A percentile compares a stretch with the other conserved stretches of the same genome.
Conservation (phyloP, 2,113 vertebrate genomes). For the Emydocephalus ijimae region DNA sequence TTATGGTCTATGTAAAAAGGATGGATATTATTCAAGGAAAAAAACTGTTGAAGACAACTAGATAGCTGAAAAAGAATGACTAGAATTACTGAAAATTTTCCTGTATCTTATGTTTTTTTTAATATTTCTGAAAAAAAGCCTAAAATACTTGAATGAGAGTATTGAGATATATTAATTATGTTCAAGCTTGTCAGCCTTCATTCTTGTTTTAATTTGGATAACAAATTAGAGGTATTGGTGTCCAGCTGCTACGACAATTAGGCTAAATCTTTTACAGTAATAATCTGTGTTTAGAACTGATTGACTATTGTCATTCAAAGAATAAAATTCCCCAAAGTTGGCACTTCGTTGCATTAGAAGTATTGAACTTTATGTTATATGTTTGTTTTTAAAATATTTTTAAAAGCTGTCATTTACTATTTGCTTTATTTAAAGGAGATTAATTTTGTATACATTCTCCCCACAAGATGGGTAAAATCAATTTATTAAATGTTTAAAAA, state of each 20-base stretch:
- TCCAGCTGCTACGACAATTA: neutral
- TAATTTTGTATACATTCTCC: neutral
- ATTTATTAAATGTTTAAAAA: neutral
- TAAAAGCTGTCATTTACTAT: neutral
- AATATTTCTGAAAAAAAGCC: neutral
- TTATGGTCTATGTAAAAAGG: neutral
- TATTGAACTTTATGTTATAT: neutral
- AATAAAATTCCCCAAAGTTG: neutral
- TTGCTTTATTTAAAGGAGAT: neutral
- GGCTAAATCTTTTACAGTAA: neutral
- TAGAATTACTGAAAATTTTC: neutral
- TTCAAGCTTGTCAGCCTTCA: conserved; percentile 40
- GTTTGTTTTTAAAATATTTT: neutral
- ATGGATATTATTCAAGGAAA: neutral
- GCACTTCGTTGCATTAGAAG: neutral
- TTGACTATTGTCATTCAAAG: neutral
- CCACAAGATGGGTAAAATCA: neutral
- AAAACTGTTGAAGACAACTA: neutral
- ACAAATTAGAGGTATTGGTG: neutral
- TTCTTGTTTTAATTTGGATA: neutral
- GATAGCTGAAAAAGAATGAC: neutral
- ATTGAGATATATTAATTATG: neutral
- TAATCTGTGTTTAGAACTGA: neutral
- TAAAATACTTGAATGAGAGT: neutral
- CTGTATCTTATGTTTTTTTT: neutral